Conservation (phyloP, 2,113 vertebrate species). For the Tenebrosternarchus preto region DNA sequence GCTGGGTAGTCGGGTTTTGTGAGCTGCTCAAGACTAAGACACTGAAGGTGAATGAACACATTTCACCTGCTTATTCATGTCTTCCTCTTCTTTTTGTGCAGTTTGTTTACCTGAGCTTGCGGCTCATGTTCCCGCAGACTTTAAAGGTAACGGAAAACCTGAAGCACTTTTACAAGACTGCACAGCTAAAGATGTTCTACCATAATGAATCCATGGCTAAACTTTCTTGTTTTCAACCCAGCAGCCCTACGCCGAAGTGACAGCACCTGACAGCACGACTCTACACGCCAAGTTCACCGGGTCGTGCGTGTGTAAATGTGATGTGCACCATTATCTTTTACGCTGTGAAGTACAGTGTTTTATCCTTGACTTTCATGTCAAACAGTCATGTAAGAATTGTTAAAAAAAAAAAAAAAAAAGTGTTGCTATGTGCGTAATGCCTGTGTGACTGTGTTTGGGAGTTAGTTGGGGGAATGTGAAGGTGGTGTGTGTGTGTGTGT, state of each 20-base stretch:
- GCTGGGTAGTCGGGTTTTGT: not conserved
- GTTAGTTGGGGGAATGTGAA: not conserved
- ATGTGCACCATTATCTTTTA: slow-evolving; percentile 60
- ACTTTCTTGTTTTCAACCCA: slow-evolving; percentile 29
- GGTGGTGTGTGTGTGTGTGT: too few relatives aligned
- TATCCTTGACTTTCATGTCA: slow-evolving; percentile 47
- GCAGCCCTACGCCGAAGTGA: slow-evolving; percentile 33
- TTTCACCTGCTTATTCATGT: slow-evolving; percentile 19
- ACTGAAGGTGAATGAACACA: not conserved
- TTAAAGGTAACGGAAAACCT: slow-evolving; percentile 62
- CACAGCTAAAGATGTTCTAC: not conserved
- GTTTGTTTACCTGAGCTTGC: slow-evolving; percentile 73
- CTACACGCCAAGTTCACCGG: slow-evolving; percentile 37
- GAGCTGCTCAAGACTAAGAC: not conserved
- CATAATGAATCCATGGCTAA: not conserved
- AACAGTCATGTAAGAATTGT: slow-evolving; percentile 56
- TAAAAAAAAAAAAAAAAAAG: slow-evolving; percentile 16
- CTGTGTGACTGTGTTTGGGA: slow-evolving; percentile 47
- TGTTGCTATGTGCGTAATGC: not conserved
- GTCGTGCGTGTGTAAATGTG: slow-evolving; percentile 4
- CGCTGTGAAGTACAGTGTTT: slow-evolving; percentile 53
- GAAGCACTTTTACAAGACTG: not conserved
- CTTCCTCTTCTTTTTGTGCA: slow-evolving; percentile 50
- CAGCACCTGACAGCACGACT: slow-evolving; percentile 24
- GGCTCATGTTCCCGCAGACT: slow-evolving; percentile 34